Conservation (phyloP, 2,113 vertebrate genomes). For the Tragelaphus strepsiceros region DNA sequence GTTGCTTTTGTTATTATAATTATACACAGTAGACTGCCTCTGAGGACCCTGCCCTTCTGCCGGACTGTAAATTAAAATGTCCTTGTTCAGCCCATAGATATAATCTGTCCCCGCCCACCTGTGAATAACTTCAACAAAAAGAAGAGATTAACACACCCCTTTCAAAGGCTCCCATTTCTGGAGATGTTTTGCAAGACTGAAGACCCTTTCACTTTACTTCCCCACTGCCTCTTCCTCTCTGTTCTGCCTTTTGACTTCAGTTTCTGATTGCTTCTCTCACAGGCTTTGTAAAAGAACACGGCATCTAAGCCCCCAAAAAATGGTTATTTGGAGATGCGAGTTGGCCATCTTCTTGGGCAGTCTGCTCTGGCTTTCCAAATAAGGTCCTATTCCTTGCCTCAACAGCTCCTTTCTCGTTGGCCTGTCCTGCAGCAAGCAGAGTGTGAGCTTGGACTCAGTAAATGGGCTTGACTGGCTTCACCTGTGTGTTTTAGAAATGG, state of each 20-base stretch:
- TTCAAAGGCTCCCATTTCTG: neutral
- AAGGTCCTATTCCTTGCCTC: neutral
- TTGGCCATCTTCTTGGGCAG: neutral
- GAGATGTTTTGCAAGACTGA: neutral
- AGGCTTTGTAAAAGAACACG: neutral
- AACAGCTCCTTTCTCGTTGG: neutral
- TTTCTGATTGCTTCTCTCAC: neutral
- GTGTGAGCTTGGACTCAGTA: neutral
- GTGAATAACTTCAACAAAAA: neutral
- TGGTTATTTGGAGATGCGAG: neutral
- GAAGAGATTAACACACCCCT: neutral
- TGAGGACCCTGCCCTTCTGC: neutral
- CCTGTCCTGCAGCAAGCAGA: neutral
- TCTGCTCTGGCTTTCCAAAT: neutral
- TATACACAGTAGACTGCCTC: neutral
- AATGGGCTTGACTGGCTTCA: neutral
- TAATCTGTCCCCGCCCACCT: neutral
- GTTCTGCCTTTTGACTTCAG: neutral
- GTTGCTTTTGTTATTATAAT: neutral
- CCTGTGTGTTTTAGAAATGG: neutral
- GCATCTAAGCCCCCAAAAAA: neutral
- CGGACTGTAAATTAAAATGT: neutral
- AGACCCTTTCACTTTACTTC: neutral
- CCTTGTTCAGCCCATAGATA: neutral
- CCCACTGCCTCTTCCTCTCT: neutral